phyloP scores from a whole-genome alignment of 2,797 vertebrate genomes.

The Myotis daubentonii region DNA sequence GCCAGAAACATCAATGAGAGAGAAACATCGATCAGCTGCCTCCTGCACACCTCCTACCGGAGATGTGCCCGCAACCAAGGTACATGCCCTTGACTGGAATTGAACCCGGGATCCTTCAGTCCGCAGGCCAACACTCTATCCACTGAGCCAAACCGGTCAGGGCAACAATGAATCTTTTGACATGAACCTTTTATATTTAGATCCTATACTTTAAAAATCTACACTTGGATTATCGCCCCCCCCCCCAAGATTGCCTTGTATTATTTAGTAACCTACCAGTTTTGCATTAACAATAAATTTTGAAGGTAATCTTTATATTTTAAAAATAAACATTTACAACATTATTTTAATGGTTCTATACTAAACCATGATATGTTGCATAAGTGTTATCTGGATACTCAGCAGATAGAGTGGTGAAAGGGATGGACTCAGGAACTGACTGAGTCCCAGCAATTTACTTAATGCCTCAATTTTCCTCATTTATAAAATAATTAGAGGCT shows the following conservation, averaged over 20 bases:
- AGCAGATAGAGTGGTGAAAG: not conserved
- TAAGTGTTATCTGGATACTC: not conserved
- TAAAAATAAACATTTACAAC: not conserved
- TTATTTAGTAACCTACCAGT: not conserved
- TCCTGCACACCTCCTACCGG: too few species aligned
- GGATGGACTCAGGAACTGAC: too few species aligned
- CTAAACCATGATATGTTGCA: not conserved
- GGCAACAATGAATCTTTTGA: not conserved
- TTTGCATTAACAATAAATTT: not conserved
- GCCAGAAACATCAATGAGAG: too few species aligned
- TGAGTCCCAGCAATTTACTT: not conserved
- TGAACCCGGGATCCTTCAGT: too few species aligned
- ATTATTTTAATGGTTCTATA: not conserved
- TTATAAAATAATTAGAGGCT: not conserved
- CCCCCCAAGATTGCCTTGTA: not conserved
- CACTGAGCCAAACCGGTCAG: too few species aligned
- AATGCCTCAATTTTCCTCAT: not conserved
- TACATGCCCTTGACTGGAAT: too few species aligned
- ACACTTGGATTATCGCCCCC: not conserved
- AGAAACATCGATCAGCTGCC: too few species aligned
- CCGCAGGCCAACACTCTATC: too few species aligned
- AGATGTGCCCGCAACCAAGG: too few species aligned
- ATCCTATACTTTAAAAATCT: not conserved
- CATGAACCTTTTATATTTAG: not conserved
- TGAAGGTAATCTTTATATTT: not conserved